Conservation (phyloP, 2,113 vertebrate genomes). For the Peromyscus leucopus region DNA sequence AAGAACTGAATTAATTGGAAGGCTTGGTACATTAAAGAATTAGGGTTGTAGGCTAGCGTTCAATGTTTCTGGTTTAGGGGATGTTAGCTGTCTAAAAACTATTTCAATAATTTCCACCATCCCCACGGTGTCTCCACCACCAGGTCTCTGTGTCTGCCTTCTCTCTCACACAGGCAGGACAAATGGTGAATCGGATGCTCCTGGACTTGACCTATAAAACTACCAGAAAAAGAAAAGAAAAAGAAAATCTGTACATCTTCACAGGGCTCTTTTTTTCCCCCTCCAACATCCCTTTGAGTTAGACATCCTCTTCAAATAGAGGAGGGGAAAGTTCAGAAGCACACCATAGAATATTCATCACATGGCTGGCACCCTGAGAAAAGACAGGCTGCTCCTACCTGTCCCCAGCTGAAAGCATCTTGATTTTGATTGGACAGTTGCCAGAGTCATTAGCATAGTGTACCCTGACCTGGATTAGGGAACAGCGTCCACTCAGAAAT, state of each 20-base stretch:
- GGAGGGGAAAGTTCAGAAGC: constrained; percentile 58
- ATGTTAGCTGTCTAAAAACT: not conserved
- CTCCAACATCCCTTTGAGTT: not conserved
- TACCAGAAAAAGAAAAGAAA: not conserved
- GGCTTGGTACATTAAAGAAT: not conserved
- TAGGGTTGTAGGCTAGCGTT: not conserved
- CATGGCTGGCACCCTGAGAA: constrained; percentile 62
- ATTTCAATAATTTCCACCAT: not conserved
- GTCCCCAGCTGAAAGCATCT: constrained; percentile 61
- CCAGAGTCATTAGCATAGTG: constrained; percentile 83
- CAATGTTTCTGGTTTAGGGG: not conserved
- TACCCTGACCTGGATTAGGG: constrained; percentile 79
- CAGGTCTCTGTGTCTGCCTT: not conserved
- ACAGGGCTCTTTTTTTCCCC: not conserved
- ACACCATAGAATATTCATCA: constrained; percentile 48
- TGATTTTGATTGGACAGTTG: constrained; percentile 78
- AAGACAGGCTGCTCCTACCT: constrained; percentile 47
- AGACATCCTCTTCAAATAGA: constrained; percentile 23
- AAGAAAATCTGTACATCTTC: constrained; percentile 4
- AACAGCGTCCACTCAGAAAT: constrained; percentile 64
- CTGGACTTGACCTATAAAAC: not conserved
- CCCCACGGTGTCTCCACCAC: not conserved
- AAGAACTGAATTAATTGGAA: not conserved
- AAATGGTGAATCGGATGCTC: not conserved
- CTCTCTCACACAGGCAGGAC: not conserved